These are phyloP conservation scores for Thymelicus lineola DNA, from an alignment of 2,888 invertebrate species.

Conservation along the genomic window DNA sequence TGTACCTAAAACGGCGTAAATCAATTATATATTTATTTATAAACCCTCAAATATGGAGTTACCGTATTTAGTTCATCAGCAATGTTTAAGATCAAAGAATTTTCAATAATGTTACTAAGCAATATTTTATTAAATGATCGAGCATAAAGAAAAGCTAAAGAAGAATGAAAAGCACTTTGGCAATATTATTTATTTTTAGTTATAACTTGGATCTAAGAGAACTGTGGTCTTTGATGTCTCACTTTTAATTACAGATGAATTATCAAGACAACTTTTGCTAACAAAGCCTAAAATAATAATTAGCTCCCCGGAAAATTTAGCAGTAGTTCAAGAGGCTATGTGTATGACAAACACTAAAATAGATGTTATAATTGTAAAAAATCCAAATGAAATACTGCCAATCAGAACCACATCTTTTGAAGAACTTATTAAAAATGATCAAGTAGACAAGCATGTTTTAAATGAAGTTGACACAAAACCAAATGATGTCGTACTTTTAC, in stretches of 20 bases:
- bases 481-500: conserved; percentile 23
- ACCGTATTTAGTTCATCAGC: too few relatives aligned
- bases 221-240: not conserved
- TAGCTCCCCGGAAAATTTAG: conserved; percentile 4
- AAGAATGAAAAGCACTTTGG: too few relatives aligned
- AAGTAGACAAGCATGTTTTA: conserved; percentile 14
- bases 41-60: too few relatives aligned
- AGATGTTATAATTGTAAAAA: conserved; percentile 16
- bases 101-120: too few relatives aligned
- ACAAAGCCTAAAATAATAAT: conserved; percentile 27
- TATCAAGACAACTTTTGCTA: conserved; percentile 3
- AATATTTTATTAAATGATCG: too few relatives aligned
- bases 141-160: too few relatives aligned
- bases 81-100: too few relatives aligned
- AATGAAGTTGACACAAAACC: conserved; percentile 9
- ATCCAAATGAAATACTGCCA: conserved; percentile 13
- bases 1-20: too few relatives aligned
- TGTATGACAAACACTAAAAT: not conserved
- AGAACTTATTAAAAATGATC: conserved; percentile 17
- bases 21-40: too few relatives aligned
- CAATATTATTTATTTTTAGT: too few relatives aligned
- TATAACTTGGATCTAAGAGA: too few relatives aligned
- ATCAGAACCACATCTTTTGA: conserved; percentile 10
- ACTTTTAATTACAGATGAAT: conserved; percentile 14
- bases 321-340: conserved; percentile 8